A percentile compares a stretch with the other conserved stretches of the same genome.
Evolutionary conservation across 1,140 invertebrate genomes (phyloP).

Genomic region (Ganaspis sp.): DNA sequence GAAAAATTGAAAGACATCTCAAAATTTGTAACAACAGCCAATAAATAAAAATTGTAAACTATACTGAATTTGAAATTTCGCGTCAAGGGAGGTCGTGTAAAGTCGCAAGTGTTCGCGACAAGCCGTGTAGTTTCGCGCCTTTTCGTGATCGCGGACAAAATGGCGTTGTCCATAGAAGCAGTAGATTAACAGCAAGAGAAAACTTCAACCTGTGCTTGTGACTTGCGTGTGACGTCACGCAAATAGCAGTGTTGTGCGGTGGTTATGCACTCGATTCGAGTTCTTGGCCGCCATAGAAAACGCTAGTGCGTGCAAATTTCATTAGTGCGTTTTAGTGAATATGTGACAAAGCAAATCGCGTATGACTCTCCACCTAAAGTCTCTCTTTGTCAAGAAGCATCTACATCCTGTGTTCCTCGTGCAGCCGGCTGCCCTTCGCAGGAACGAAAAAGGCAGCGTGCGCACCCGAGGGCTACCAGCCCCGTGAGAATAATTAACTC

Average conservation of each 20-base stretch:
- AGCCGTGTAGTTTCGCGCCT: neutral
- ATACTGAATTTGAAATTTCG: neutral
- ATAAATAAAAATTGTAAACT: neutral
- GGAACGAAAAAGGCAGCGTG: conserved; percentile 34
- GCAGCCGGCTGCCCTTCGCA: conserved; percentile 43
- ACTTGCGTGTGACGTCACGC: conserved; percentile 65
- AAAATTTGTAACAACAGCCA: neutral
- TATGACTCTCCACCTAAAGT: neutral
- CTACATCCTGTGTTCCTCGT: conserved; percentile 37
- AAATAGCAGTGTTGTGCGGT: conserved; percentile 47
- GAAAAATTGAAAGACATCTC: too few relatives aligned
- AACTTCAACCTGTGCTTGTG: conserved; percentile 10
- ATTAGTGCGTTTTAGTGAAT: conserved; percentile 41
- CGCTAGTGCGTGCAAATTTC: conserved; percentile 33
- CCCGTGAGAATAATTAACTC: conserved; percentile 19
- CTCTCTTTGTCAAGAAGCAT: conserved; percentile 41
- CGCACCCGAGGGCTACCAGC: conserved; percentile 43
- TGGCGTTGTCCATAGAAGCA: conserved; percentile 57
- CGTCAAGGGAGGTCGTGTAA: neutral
- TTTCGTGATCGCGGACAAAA: conserved; percentile 47
- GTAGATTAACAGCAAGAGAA: conserved; percentile 34
- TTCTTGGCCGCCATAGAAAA: conserved; percentile 64
- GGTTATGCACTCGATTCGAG: conserved; percentile 66
- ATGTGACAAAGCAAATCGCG: conserved; percentile 49
- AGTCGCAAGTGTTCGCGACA: neutral